phyloP scores from a whole-genome alignment of 2,113 vertebrate species.

The Ceratotherium simum region DNA sequence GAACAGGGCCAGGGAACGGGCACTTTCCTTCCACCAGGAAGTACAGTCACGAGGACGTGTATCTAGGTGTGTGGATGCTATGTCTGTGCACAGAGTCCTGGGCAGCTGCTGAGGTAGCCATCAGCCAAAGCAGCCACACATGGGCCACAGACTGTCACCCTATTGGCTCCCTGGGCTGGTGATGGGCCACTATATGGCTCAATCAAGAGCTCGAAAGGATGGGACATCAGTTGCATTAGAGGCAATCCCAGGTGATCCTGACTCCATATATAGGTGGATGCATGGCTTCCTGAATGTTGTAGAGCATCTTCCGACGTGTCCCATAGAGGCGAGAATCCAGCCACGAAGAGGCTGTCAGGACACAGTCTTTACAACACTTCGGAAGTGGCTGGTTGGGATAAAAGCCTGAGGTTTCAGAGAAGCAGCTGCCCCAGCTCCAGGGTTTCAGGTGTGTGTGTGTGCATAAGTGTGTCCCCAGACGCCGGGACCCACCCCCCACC shows the following conservation, averaged over 20 bases:
- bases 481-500: not conserved
- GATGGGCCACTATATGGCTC: not conserved
- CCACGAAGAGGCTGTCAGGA: not conserved
- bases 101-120: not conserved
- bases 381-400: not conserved
- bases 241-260: no score
- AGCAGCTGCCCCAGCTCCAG: not conserved
- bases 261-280: rapidly evolving
- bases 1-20: no score
- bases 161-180: not conserved
- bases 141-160: not conserved
- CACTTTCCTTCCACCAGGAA: no score
- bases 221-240: not conserved
- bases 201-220: not conserved
- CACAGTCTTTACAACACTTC: no score
- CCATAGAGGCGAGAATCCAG: not conserved
- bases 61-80: not conserved
- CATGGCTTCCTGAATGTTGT: not conserved
- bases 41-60: rapidly evolving
- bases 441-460: not conserved
- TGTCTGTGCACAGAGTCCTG: not conserved
- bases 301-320: not conserved
- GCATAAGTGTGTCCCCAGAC: not conserved
- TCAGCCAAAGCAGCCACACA: not conserved
- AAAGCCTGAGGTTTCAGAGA: not conserved